Percentiles rank a stretch among this genome's conserved stretches.
phyloP scores from a whole-genome alignment of 2,113 vertebrate genomes.

The Alectura lathami region DNA sequence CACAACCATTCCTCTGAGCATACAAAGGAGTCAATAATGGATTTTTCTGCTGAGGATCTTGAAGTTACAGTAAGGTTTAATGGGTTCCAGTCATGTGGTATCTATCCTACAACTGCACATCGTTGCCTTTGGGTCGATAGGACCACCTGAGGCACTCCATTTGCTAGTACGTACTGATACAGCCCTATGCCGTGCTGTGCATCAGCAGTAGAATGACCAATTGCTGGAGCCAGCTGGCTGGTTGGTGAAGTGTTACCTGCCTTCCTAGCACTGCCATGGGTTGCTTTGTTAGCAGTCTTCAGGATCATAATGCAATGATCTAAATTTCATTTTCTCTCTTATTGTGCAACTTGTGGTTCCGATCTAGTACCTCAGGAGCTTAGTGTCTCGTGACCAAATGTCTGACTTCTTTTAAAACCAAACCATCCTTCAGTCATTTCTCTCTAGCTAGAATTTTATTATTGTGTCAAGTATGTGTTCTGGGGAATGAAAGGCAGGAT shows the following conservation, averaged over 20 bases:
- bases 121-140: neutral
- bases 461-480: neutral
- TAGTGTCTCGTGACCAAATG: neutral
- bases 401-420: neutral
- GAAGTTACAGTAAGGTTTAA: neutral
- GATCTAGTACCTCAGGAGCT: neutral
- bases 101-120: neutral
- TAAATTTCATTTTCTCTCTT: neutral
- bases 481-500: neutral
- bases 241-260: neutral
- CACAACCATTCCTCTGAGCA: neutral
- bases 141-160: fast-evolving
- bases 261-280: neutral
- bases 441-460: neutral
- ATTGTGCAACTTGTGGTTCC: neutral
- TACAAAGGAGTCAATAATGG: neutral
- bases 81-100: neutral
- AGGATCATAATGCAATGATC: neutral
- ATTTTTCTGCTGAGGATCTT: neutral
- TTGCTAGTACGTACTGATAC: fast-evolving
- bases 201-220: neutral
- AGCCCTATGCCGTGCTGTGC: neutral
- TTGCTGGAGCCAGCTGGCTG: neutral
- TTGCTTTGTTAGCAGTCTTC: neutral
- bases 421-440: neutral